Percentiles rank a stretch among this genome's conserved stretches.
phyloP scores from a whole-genome alignment of 2,797 vertebrate genomes.

The Anabas testudineus region DNA sequence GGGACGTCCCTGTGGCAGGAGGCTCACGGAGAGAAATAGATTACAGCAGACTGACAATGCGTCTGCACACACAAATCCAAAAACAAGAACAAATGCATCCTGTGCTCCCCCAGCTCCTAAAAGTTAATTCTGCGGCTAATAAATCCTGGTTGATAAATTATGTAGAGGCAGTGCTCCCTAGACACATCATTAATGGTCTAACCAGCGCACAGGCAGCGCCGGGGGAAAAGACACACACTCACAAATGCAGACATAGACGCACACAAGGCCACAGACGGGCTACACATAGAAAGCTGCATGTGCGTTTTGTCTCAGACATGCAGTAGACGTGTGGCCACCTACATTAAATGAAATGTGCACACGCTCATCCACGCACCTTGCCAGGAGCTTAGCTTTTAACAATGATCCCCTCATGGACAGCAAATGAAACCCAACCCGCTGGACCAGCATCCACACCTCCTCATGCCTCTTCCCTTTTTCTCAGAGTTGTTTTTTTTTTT shows the following conservation, averaged over 20 bases:
- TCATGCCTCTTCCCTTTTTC: background rate
- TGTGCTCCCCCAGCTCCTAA: slow-evolving; percentile 43
- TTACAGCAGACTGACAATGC: slow-evolving; percentile 50
- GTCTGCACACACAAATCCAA: slow-evolving; percentile 56
- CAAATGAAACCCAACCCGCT: background rate
- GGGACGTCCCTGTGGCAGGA: slow-evolving; percentile 44
- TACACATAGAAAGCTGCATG: background rate
- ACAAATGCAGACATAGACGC: background rate
- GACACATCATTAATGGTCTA: slow-evolving; percentile 78
- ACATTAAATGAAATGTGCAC: background rate
- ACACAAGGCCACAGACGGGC: background rate
- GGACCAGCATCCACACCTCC: background rate
- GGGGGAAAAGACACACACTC: slow-evolving; percentile 31
- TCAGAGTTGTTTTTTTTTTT: too few relatives aligned
- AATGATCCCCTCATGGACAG: background rate
- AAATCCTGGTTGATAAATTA: slow-evolving; percentile 80
- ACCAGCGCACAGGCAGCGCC: slow-evolving; percentile 61
- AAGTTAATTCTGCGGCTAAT: slow-evolving; percentile 74
- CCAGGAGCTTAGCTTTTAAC: slow-evolving; percentile 43
- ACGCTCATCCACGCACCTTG: background rate
- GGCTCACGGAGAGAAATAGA: slow-evolving; percentile 66
- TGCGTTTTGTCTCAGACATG: background rate
- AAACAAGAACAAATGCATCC: slow-evolving; percentile 61
- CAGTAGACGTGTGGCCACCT: background rate
- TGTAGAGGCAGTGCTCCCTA: slow-evolving; percentile 65